These are phyloP conservation scores for Nothocercus julius DNA, from an alignment of 2,113 vertebrate species.

Conservation along the genomic window DNA sequence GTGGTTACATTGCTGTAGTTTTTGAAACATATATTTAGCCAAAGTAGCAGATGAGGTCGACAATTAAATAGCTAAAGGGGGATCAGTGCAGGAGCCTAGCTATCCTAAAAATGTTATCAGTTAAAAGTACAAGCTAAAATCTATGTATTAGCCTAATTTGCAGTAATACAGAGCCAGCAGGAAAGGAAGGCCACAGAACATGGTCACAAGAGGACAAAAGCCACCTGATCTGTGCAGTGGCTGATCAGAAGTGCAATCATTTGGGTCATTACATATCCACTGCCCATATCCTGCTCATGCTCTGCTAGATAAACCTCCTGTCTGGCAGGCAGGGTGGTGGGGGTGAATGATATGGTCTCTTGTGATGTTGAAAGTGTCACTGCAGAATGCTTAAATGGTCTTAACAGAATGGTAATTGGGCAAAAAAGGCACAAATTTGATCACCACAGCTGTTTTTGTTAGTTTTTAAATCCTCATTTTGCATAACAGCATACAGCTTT, in stretches of 20 bases:
- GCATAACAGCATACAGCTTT: background rate
- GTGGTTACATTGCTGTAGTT: background rate
- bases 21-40: slow-evolving; percentile 7
- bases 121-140: background rate
- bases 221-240: background rate
- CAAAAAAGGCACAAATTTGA: background rate
- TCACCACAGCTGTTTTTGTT: background rate
- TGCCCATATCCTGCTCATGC: background rate
- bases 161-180: background rate
- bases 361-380: background rate
- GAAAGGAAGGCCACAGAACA: background rate
- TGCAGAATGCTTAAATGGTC: background rate
- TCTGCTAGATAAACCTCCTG: background rate
- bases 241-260: background rate
- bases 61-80: slow-evolving; percentile 1
- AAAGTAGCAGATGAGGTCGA: slow-evolving; percentile 51
- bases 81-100: background rate
- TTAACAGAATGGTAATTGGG: background rate
- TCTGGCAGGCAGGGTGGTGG: background rate
- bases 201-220: background rate
- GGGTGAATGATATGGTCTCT: background rate
- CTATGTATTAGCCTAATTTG: background rate
- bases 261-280: background rate
- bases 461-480: background rate
- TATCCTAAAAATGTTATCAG: background rate